Base-by-base conservation (phyloP, 2,113 vertebrate species). In the Apodemus speciosus region DNA sequence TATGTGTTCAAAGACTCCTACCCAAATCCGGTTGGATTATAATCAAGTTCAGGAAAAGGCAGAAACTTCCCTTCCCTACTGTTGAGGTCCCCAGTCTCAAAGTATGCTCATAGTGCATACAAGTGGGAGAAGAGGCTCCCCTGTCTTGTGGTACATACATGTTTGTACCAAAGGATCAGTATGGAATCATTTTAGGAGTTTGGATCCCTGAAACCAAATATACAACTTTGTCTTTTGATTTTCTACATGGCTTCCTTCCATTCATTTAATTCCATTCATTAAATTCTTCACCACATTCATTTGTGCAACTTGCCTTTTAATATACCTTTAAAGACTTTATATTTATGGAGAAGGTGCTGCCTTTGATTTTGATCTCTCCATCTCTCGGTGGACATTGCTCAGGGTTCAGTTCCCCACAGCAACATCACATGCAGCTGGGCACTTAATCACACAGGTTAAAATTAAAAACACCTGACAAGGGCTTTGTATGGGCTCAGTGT, bases 11-110 rank as follows among this genome's bases (percentile, higher is more conserved):
- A 81, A 83, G 49, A 5, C 10, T 87, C 81, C 56, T 49, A 1
- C 46, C 51, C 79, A 56, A n/a, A 80, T n/a, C 58, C 62, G 5
- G 27, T 9, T 68, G 35, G 72, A 46, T 3, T 32, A 13, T 72
- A 85, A 85, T 60, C 40, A 43, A 68, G 88, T 60, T 69, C 90
- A 69, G 23, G 38, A 43, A 89, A 94, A 94, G 20, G 27, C 27
- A 6, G 80, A 75, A 81, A 38, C 21, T 9, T 21, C 20, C 32
- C 46, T 76, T 30, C 38, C 27, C 30, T 75, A 25, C 14, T 40
- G 46, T 43, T 90, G 25, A 20, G 27, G 6, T 60, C 10, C n/a
- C 85, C 35, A 30, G 23, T 69, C 43, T 56, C 23, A 46, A 62
- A 86, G 58, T 53, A 30, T 69, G 83, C 62, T 83, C 25, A 49